A percentile compares a stretch with the other conserved stretches of the same genome.
These are phyloP conservation scores for Cyclopterus lumpus DNA, from an alignment of 2,797 vertebrate genomes.

Conservation along the genomic window DNA sequence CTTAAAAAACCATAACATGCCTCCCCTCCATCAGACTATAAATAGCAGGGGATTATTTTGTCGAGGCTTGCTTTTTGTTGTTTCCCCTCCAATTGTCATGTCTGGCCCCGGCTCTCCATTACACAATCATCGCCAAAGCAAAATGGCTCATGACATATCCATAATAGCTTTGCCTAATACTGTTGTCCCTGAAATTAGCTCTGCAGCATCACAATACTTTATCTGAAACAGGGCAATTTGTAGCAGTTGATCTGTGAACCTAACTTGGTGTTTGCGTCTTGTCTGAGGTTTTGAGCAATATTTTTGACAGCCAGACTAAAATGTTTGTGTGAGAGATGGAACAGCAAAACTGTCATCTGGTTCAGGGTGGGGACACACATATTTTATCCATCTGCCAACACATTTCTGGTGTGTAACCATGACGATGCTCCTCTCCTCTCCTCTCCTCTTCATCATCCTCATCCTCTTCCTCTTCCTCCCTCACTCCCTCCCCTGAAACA, in stretches of 20 bases:
- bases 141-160: constrained; percentile 58
- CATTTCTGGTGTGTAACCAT: constrained; percentile 33
- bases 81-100: constrained; percentile 51
- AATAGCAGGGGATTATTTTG: constrained; percentile 61
- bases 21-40: constrained; percentile 34
- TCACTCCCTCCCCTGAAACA: not conserved
- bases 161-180: constrained; percentile 53
- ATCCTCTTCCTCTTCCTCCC: not conserved
- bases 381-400: constrained; percentile 23
- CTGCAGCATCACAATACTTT: constrained; percentile 40
- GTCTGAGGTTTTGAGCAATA: constrained; percentile 8
- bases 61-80: constrained; percentile 33
- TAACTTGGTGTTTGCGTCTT: constrained; percentile 9
- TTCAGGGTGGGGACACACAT: not conserved
- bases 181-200: constrained; percentile 61
- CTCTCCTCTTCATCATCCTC: not conserved
- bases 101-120: constrained; percentile 52
- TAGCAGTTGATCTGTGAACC: constrained; percentile 34
- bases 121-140: constrained; percentile 38
- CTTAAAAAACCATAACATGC: constrained; percentile 44
- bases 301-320: constrained; percentile 9
- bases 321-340: constrained; percentile 16
- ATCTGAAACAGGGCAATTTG: constrained; percentile 20
- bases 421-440: constrained; percentile 1
- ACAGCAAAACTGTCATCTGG: constrained; percentile 4